phyloP scores from a whole-genome alignment of 2,888 invertebrate species.

The Sycophila texana region DNA sequence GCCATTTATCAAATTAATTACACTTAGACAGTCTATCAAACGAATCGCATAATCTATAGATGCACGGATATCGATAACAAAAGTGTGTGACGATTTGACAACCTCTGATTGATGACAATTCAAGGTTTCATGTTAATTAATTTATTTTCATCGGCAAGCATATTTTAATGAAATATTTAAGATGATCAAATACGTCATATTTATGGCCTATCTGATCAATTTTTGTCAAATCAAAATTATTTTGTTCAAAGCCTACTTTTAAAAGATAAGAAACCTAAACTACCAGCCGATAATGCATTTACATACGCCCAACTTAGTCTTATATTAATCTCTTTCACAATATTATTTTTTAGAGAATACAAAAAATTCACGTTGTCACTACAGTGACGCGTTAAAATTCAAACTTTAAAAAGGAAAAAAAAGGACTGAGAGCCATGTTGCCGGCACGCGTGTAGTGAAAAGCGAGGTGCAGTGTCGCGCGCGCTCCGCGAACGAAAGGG shows the following conservation, averaged over 20 bases:
- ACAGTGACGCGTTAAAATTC: not conserved
- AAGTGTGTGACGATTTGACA: slow-evolving; percentile 25
- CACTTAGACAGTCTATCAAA: no score
- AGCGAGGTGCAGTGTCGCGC: slow-evolving; percentile 4
- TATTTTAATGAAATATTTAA: not conserved
- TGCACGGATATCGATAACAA: not conserved
- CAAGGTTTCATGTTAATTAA: slow-evolving; percentile 5
- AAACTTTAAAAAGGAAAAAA: not conserved
- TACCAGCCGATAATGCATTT: no score
- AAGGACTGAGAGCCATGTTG: slow-evolving; percentile 21
- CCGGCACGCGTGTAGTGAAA: slow-evolving; percentile 7
- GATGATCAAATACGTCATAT: no score
- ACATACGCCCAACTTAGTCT: no score
- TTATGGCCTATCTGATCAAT: no score
- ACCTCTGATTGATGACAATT: not conserved
- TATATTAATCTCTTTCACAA: not conserved
- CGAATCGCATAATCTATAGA: no score
- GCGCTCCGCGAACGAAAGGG: slow-evolving; percentile 29
- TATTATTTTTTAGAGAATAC: not conserved
- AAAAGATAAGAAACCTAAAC: no score
- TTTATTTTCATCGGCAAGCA: not conserved
- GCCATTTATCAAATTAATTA: slow-evolving; percentile 6
- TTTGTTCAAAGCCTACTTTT: no score
- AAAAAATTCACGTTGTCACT: not conserved
- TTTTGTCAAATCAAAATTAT: no score